Evolutionary conservation across 2,113 vertebrate species (phyloP).

Genomic region (Ciconia maguari): DNA sequence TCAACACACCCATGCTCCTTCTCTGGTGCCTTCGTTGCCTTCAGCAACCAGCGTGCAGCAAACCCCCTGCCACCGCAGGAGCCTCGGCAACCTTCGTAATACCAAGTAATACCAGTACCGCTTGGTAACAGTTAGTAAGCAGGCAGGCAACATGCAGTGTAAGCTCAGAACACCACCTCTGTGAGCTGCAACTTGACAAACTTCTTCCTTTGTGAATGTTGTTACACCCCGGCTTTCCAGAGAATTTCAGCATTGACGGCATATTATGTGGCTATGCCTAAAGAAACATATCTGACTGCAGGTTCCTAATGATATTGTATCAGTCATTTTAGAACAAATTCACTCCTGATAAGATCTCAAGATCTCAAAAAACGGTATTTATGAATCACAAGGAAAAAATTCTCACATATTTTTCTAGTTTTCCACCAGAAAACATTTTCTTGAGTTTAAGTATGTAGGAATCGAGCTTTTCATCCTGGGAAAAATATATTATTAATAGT

Average conservation of each 20-base stretch:
- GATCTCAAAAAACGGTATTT: not conserved
- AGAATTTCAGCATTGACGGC: not conserved
- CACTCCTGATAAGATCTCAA: not conserved
- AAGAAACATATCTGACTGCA: not conserved
- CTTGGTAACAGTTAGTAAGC: not conserved
- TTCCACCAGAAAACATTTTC: not conserved
- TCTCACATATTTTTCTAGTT: not conserved
- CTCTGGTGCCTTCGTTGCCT: not conserved
- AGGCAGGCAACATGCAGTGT: not conserved
- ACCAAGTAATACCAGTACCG: not conserved
- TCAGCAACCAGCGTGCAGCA: not conserved
- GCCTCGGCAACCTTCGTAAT: rapidly evolving
- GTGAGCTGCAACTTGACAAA: not conserved
- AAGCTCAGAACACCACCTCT: not conserved
- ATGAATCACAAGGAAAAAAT: not conserved
- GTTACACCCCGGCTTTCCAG: rapidly evolving
- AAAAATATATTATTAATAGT: not conserved
- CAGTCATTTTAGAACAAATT: not conserved
- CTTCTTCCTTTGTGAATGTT: not conserved
- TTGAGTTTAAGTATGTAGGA: not conserved
- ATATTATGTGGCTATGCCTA: not conserved
- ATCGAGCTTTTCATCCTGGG: not conserved
- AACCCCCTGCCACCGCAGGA: not conserved
- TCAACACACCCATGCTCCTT: not conserved
- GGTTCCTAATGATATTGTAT: not conserved